Evolutionary conservation across 1,140 invertebrate species (phyloP).

Genomic region (Dendrolimus punctatus): DNA sequence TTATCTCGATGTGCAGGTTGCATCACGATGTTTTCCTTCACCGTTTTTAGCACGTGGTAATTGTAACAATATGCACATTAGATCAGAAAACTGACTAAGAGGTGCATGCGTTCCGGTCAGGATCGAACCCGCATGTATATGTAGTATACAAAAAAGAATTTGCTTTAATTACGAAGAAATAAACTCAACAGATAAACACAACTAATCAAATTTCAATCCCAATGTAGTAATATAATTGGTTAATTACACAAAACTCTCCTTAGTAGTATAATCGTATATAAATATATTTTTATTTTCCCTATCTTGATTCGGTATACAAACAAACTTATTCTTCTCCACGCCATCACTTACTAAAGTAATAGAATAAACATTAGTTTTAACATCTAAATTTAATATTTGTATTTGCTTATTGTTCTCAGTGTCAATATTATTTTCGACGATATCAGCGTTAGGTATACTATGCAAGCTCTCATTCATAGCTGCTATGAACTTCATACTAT

Average conservation of each 20-base stretch:
- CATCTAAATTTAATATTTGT: slow-evolving; percentile 66
- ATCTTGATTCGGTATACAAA: slow-evolving; percentile 47
- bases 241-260: slow-evolving; percentile 61
- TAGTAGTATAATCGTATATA: slow-evolving; percentile 67
- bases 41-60: too few species aligned
- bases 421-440: slow-evolving; percentile 17
- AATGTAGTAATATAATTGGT: slow-evolving; percentile 6
- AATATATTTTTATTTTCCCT: slow-evolving; percentile 57
- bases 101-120: too few species aligned
- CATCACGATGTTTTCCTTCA: too few species aligned
- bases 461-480: slow-evolving; percentile 50
- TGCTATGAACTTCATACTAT: slow-evolving; percentile 67
- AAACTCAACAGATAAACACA: too few species aligned
- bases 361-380: slow-evolving; percentile 63
- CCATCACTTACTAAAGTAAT: slow-evolving; percentile 59
- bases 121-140: too few species aligned
- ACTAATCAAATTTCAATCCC: too few species aligned
- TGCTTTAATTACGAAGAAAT: too few species aligned
- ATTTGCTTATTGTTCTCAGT: slow-evolving; percentile 61
- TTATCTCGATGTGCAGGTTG: too few species aligned
- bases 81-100: too few species aligned
- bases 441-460: slow-evolving; percentile 26
- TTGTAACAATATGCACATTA: too few species aligned
- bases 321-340: slow-evolving; percentile 50
- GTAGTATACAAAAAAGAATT: too few species aligned